Evolutionary conservation across 2,888 invertebrate genomes (phyloP).

Genomic region (Sesia bembeciformis): DNA sequence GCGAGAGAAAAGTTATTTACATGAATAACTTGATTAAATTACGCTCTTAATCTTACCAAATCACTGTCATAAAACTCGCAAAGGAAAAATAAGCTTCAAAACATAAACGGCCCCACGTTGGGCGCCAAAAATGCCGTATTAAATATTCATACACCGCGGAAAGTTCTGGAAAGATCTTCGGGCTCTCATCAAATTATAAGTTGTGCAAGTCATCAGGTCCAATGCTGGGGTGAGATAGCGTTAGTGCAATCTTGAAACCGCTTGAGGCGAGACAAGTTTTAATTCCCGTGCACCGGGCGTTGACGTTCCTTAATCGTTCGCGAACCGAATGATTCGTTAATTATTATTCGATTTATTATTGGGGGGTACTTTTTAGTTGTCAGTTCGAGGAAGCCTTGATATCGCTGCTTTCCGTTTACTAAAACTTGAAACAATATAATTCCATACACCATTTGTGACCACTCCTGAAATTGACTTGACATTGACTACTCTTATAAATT

Average conservation of each 20-base stretch:
- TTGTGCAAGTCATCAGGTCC: slow-evolving; percentile 32
- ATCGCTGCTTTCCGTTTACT: too few relatives aligned
- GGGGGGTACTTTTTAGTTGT: not conserved
- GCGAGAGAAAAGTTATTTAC: slow-evolving; percentile 4
- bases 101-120: slow-evolving; percentile 32
- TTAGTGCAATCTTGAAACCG: not conserved
- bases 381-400: too few relatives aligned
- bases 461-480: too few relatives aligned
- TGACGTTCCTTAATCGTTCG: not conserved
- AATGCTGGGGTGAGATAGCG: not conserved
- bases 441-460: too few relatives aligned
- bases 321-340: not conserved
- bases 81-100: slow-evolving; percentile 24
- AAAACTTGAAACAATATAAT: too few relatives aligned
- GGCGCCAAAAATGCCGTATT: slow-evolving; percentile 43
- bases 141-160: slow-evolving; percentile 53
- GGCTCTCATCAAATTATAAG: slow-evolving; percentile 54
- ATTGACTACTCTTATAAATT: too few relatives aligned
- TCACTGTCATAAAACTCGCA: slow-evolving; percentile 25
- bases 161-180: slow-evolving; percentile 40
- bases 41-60: slow-evolving; percentile 29
- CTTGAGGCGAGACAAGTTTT: slow-evolving; percentile 4
- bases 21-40: slow-evolving; percentile 26
- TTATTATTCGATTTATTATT: not conserved
- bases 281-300: slow-evolving; percentile 8